These are phyloP conservation scores for Bolinopsis microptera DNA, from an alignment of 37 sponge, comb jelly and placozoan genomes.

Conservation along the genomic window DNA sequence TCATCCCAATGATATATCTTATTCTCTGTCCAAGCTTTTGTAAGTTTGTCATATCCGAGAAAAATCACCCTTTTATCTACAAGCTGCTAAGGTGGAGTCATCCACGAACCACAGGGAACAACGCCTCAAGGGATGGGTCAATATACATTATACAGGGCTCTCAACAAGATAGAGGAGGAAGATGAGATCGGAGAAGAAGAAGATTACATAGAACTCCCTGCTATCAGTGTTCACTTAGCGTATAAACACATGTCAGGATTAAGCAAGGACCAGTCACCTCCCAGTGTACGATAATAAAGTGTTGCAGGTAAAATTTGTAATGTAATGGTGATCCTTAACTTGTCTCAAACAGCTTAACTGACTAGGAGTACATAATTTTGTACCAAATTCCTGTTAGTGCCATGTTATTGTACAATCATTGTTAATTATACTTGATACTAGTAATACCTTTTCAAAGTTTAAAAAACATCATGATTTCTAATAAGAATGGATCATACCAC, in stretches of 20 bases:
- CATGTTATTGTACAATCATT: too few species aligned
- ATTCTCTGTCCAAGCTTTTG: constrained; percentile 39
- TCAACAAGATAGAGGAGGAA: neutral
- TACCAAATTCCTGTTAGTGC: too few species aligned
- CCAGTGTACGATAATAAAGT: neutral
- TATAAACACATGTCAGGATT: neutral
- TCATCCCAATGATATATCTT: constrained; percentile 6
- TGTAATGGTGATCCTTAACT: too few species aligned
- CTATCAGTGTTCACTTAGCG: neutral
- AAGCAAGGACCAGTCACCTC: neutral
- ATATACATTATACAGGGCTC: neutral
- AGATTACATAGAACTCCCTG: constrained; percentile 34
- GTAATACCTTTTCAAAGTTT: too few species aligned
- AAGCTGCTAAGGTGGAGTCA: neutral
- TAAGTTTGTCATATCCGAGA: constrained; percentile 34
- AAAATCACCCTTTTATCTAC: neutral
- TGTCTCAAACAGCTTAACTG: too few species aligned
- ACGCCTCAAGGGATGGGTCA: neutral
- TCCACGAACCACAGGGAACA: neutral
- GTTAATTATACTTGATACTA: too few species aligned
- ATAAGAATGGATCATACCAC: too few species aligned
- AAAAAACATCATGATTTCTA: too few species aligned
- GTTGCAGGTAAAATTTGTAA: too few species aligned
- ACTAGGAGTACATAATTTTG: too few species aligned
- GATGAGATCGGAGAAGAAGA: neutral